These are phyloP conservation scores for Himalopsyche kuldschensis DNA, from an alignment of 2,888 invertebrate genomes.

Conservation along the genomic window DNA sequence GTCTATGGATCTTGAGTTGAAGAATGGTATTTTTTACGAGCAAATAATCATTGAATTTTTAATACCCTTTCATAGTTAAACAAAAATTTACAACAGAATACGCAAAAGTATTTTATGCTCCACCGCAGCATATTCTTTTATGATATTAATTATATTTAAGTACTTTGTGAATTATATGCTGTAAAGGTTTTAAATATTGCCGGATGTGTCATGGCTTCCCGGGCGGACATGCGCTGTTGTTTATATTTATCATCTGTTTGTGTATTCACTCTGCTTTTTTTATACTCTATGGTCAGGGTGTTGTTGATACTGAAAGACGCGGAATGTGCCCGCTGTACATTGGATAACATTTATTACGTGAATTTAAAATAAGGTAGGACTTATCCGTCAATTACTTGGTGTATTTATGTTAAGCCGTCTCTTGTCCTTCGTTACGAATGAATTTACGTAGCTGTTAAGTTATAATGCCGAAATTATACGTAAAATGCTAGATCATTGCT, in stretches of 20 bases:
- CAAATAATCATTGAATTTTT: too few species aligned
- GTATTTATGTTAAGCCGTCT: constrained; percentile 3
- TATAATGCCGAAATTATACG: constrained; percentile 21
- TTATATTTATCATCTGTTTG: constrained; percentile 35
- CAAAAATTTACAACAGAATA: too few species aligned
- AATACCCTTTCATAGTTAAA: too few species aligned
- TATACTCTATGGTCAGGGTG: constrained; percentile 33
- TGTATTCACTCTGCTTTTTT: constrained; percentile 15
- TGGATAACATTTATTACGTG: constrained; percentile 33
- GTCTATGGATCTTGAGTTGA: too few species aligned
- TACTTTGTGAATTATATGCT: neutral
- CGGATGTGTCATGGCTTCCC: neutral
- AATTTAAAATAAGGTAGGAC: constrained; percentile 32
- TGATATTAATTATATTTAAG: too few species aligned
- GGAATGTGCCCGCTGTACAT: constrained; percentile 29
- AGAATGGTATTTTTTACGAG: too few species aligned
- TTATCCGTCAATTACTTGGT: constrained; percentile 8
- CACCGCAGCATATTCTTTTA: too few species aligned
- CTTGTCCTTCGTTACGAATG: neutral
- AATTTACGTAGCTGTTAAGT: constrained; percentile 29
- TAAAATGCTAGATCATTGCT: constrained; percentile 32
- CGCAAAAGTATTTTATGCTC: too few species aligned
- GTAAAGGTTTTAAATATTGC: neutral
- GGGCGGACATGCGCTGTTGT: constrained; percentile 33
- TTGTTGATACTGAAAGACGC: constrained; percentile 36